These are phyloP conservation scores for Rynchops niger DNA, from an alignment of 2,113 vertebrate species.

Conservation along the genomic window DNA sequence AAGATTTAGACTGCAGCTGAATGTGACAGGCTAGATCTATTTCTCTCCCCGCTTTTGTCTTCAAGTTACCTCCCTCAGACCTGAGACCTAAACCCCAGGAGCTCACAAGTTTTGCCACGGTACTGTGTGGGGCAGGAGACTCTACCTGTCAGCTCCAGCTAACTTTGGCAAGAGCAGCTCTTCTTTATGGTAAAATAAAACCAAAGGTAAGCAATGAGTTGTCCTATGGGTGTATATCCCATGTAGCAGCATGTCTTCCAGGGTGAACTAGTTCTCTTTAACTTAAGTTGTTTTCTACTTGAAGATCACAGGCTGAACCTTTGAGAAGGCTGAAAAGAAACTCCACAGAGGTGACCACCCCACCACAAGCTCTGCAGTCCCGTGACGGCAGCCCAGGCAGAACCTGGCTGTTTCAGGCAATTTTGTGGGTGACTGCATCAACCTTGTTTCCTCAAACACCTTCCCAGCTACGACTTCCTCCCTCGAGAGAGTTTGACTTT, in stretches of 20 bases:
- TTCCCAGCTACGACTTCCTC: not conserved
- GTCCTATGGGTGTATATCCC: not conserved
- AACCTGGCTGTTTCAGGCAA: not conserved
- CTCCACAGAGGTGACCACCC: fast-evolving
- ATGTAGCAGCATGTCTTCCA: not conserved
- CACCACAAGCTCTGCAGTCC: not conserved
- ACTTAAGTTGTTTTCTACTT: not conserved
- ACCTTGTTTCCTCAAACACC: not conserved
- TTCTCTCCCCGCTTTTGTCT: not conserved
- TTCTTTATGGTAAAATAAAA: not conserved
- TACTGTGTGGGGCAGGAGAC: not conserved
- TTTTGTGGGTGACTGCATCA: not conserved
- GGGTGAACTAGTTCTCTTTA: not conserved
- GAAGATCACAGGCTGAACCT: not conserved
- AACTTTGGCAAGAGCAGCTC: not conserved
- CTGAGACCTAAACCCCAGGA: not conserved
- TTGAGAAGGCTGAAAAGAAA: not conserved
- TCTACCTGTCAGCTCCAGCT: not conserved
- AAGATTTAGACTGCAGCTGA: not conserved
- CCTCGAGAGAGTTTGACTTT: not conserved
- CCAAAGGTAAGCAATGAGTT: not conserved
- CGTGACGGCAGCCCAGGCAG: not conserved
- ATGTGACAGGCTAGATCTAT: fast-evolving
- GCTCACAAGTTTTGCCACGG: not conserved
- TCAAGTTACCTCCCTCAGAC: not conserved